Evolutionary conservation across 2,113 vertebrate genomes (phyloP).

Genomic region (Bujurquina vittata): DNA sequence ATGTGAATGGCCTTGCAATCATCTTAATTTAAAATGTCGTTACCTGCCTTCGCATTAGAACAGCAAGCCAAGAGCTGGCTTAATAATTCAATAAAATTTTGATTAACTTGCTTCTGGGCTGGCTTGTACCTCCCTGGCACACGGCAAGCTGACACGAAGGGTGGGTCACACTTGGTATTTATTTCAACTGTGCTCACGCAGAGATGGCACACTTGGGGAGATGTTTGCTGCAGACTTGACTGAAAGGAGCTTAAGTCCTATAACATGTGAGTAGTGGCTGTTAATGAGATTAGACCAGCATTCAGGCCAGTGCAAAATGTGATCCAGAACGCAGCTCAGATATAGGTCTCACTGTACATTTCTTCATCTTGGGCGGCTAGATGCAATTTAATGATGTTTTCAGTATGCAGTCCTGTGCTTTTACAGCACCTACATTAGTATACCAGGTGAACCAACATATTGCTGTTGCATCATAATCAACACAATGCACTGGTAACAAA

Average conservation of each 20-base stretch:
- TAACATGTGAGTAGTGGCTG: slow-evolving; percentile 74
- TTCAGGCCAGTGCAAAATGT: slow-evolving; percentile 65
- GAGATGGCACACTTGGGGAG: slow-evolving; percentile 54
- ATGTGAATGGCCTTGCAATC: slow-evolving; percentile 16
- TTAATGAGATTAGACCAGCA: slow-evolving; percentile 76
- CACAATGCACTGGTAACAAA: neutral
- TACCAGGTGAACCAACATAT: neutral
- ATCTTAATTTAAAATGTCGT: slow-evolving; percentile 19
- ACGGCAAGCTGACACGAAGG: slow-evolving; percentile 14
- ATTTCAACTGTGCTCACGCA: slow-evolving; percentile 35
- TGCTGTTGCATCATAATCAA: neutral
- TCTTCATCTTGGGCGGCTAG: slow-evolving; percentile 17
- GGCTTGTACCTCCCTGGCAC: slow-evolving; percentile 17
- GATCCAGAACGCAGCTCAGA: slow-evolving; percentile 83
- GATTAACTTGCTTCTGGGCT: slow-evolving; percentile 43
- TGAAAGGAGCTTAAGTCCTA: slow-evolving; percentile 76
- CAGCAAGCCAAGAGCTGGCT: slow-evolving; percentile 11
- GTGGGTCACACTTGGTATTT: slow-evolving; percentile 32
- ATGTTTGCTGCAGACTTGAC: slow-evolving; percentile 71
- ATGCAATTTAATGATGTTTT: neutral
- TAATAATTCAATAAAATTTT: slow-evolving; percentile 45
- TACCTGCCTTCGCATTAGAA: neutral
- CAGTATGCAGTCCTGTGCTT: neutral
- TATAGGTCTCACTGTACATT: slow-evolving; percentile 54
- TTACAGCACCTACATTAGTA: accelerated